Conservation (phyloP, 2,797 vertebrate species). For the Argentina silus region DNA sequence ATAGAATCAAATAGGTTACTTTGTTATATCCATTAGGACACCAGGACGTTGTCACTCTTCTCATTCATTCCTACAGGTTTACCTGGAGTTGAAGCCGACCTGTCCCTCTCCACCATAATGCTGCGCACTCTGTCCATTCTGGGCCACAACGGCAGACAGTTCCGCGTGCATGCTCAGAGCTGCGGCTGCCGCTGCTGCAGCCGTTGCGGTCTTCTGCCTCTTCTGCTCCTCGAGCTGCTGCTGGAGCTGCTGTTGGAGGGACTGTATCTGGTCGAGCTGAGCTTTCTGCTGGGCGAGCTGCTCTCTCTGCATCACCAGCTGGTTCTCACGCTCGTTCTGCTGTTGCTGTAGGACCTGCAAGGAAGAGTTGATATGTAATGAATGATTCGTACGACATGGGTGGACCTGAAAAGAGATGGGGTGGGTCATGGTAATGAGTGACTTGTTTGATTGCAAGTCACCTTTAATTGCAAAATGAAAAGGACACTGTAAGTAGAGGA, state of each 20-base stretch:
- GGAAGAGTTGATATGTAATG: not conserved
- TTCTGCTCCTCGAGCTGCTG: slow-evolving; percentile 97
- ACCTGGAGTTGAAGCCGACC: slow-evolving; percentile 43
- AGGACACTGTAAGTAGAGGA: no score
- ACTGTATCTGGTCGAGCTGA: slow-evolving; percentile 98
- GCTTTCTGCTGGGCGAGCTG: slow-evolving; percentile 97
- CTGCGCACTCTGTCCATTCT: slow-evolving; percentile 79
- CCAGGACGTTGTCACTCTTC: no score
- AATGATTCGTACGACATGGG: no score
- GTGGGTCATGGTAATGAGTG: no score
- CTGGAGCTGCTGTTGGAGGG: slow-evolving; percentile 95
- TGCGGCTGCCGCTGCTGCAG: slow-evolving; percentile 74
- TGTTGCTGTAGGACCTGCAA: slow-evolving; percentile 92
- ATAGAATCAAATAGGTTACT: no score
- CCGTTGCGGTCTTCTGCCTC: slow-evolving; percentile 86
- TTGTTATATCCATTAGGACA: no score
- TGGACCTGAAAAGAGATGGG: no score
- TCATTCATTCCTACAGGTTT: no score
- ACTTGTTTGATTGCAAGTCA: no score
- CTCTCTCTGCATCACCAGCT: slow-evolving; percentile 93
- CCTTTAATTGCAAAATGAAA: no score
- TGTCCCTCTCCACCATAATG: slow-evolving; percentile 61
- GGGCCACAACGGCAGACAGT: slow-evolving; percentile 58
- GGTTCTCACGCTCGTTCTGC: slow-evolving; percentile 93
- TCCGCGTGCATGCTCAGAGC: slow-evolving; percentile 61